Evolutionary conservation across 2,888 invertebrate species (phyloP), one percentile per base, ranked within the genome.

Genomic region (Ichneumon xanthorius): DNA sequence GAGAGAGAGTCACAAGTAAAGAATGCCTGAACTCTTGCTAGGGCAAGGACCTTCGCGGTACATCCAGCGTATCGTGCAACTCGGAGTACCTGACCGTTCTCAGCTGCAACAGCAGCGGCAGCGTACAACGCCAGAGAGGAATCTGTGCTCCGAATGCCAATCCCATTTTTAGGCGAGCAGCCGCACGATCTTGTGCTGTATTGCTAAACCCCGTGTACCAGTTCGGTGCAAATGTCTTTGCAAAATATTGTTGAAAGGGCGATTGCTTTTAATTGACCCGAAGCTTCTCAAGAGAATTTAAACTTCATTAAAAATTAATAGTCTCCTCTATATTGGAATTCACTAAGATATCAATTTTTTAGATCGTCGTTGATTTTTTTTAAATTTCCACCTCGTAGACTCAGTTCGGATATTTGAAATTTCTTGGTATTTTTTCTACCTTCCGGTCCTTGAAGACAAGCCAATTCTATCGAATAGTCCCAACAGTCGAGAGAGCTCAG

Each of bases 401-500:
- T 68, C 45, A 6, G 16, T n/a, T 40, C 45, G 40, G 22, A 30
- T 19, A 50, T 48, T 22, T 1, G n/a, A 50, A 26, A 50, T 68
- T 7, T 50, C 3, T 16, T 7, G 53, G 6, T 55, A 19, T 33
- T 63, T 63, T 63, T 30, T 63, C 65, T 93, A 97, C 97, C 97
- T 97, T 97, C 96, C 87, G 96, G 96, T 90, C 96, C 97, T 93
- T 96, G 96, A 90, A 97, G 95, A 93, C 97, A 97, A 93, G 97
- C 97, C 94, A 97, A 94, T 93, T 97, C 97, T 90, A 97, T 97
- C 70, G 97, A 96, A 93, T 97, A 97, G 95, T 97, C 97, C 97
- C 97, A 97, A 91, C 96, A 96, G 93, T 97, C 97, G 94, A 97
- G 94, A 75, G 97, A 97, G 92, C 96, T 96, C 89, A 96, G 94